Conservation (phyloP, 37 sponge, comb jelly and placozoan genomes). For the Haliclona indistincta region DNA sequence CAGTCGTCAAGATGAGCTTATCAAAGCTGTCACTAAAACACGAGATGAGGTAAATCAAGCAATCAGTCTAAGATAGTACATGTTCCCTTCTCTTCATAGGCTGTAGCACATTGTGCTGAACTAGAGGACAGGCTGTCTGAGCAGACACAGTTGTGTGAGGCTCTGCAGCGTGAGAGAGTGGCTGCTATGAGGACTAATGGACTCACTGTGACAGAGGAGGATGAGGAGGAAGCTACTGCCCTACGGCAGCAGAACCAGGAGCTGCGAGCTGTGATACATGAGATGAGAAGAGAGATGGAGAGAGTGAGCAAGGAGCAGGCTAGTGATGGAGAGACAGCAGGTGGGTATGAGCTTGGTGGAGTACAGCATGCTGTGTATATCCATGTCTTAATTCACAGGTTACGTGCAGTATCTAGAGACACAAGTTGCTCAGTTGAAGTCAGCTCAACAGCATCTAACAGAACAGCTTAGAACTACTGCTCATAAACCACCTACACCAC, state of each 20-base stretch:
- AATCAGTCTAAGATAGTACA: neutral
- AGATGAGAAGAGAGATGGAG: slow-evolving; percentile 65
- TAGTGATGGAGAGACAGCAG: neutral
- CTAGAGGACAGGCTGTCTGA: slow-evolving; percentile 6
- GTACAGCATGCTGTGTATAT: neutral
- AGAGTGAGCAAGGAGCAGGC: neutral
- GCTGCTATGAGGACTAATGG: slow-evolving; percentile 26
- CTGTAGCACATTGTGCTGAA: slow-evolving; percentile 10
- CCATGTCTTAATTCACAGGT: neutral
- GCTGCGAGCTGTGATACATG: slow-evolving; percentile 24
- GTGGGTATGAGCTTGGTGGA: neutral
- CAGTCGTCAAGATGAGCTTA: neutral
- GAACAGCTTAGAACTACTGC: neutral
- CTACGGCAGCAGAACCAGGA: slow-evolving; percentile 49
- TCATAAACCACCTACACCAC: slow-evolving; percentile 30
- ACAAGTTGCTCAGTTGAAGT: slow-evolving; percentile 36
- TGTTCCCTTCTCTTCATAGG: neutral
- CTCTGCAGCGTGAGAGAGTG: slow-evolving; percentile 19
- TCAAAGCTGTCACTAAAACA: slow-evolving; percentile 18
- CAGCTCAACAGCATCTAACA: slow-evolving; percentile 27
- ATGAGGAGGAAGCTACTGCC: too few species aligned
- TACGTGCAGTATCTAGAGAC: slow-evolving; percentile 49
- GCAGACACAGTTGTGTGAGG: neutral
- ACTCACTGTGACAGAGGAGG: neutral
- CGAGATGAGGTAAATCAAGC: slow-evolving; percentile 44